These are phyloP conservation scores for Rhizomys pruinosus DNA, from an alignment of 2,113 vertebrate genomes.

Conservation along the genomic window DNA sequence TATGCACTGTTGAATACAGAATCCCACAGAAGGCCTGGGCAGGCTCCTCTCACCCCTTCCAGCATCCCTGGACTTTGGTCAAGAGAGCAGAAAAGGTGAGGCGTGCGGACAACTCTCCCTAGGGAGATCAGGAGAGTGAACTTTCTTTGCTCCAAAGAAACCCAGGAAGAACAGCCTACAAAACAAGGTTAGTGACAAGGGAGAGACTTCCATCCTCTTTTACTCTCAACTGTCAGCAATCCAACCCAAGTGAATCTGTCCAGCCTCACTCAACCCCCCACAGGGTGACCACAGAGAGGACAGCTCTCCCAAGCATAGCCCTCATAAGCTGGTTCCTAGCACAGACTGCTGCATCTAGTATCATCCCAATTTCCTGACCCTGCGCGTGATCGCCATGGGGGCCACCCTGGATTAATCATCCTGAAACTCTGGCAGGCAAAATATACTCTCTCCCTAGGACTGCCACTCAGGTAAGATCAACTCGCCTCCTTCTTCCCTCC, in stretches of 20 bases:
- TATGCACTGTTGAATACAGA: not conserved
- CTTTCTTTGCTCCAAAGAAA: not conserved
- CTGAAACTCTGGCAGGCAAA: not conserved
- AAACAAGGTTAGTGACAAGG: not conserved
- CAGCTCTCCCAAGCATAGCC: not conserved
- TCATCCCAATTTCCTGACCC: not conserved
- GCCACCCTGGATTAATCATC: constrained; percentile 24
- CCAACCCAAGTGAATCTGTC: not conserved
- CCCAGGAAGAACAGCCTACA: too few species aligned
- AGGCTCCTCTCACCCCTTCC: not conserved
- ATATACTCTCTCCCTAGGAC: not conserved
- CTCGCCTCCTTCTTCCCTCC: not conserved
- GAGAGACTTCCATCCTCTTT: not conserved
- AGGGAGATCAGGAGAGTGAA: not conserved
- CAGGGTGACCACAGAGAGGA: not conserved
- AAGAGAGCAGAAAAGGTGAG: not conserved
- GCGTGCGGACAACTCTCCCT: rapidly evolving
- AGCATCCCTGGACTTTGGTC: not conserved
- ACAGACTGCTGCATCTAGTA: not conserved
- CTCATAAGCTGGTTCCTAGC: not conserved
- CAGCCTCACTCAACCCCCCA: not conserved
- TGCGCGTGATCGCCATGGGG: not conserved
- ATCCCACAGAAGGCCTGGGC: not conserved
- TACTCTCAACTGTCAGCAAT: not conserved
- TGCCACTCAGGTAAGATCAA: not conserved